Conservation (phyloP, 2,113 vertebrate genomes). For the Felis catus region F.catus_Fca126_mat1.0 CM031419.1:203307001-203307500, state of each 20-base stretch:
- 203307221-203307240: background rate
- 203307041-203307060: slow-evolving; percentile 75
- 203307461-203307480: slow-evolving; percentile 71
- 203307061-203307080: slow-evolving; percentile 47
- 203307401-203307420: background rate
- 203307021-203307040: slow-evolving; percentile 91
- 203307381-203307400: slow-evolving; percentile 18
- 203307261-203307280: slow-evolving; percentile 92
- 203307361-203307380: slow-evolving; percentile 79
- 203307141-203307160: background rate
- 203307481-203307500: slow-evolving; percentile 88
- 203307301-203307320: background rate
- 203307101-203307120: background rate
- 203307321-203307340: slow-evolving; percentile 13
- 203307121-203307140: background rate
- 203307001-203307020: slow-evolving; percentile 96
- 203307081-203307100: background rate
- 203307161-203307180: background rate
- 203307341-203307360: slow-evolving; percentile 87
- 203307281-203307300: background rate
- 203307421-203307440: background rate
- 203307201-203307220: background rate
- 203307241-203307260: slow-evolving; percentile 92
- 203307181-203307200: background rate
- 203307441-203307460: slow-evolving; percentile 55